These are phyloP conservation scores for Cheilosia variabilis DNA, from an alignment of 2,888 invertebrate genomes.

Conservation along the genomic window DNA sequence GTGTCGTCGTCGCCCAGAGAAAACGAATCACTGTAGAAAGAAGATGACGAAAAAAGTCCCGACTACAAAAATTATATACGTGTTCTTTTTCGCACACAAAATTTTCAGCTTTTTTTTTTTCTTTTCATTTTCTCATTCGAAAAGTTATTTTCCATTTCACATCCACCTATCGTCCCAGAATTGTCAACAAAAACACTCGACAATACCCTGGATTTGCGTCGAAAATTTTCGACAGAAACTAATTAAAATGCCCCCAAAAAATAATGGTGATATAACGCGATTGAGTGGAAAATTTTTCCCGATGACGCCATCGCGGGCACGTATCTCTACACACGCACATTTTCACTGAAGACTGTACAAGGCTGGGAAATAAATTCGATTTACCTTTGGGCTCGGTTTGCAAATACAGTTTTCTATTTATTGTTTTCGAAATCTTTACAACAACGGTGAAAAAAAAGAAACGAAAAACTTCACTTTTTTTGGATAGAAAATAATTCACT, in stretches of 20 bases:
- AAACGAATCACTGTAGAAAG: constrained; percentile 49
- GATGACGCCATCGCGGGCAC: constrained; percentile 61
- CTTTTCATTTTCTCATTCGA: constrained; percentile 59
- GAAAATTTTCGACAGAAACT: constrained; percentile 18
- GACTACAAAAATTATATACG: constrained; percentile 58
- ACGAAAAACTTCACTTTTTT: constrained; percentile 59
- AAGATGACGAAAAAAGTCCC: constrained; percentile 68
- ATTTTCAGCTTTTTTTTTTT: constrained; percentile 48
- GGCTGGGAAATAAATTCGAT: constrained; percentile 2
- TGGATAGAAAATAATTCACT: constrained; percentile 67
- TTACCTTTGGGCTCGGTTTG: constrained; percentile 46
- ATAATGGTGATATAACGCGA: constrained; percentile 57
- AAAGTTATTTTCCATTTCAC: constrained; percentile 70
- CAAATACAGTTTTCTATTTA: not conserved
- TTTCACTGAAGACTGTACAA: not conserved
- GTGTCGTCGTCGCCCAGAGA: constrained; percentile 53
- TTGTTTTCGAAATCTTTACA: constrained; percentile 49
- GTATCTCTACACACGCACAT: constrained; percentile 18
- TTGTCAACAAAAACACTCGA: constrained; percentile 67
- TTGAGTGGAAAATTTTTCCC: constrained; percentile 43
- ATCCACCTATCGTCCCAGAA: constrained; percentile 36
- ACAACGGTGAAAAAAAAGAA: constrained; percentile 47
- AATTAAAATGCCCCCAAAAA: not conserved
- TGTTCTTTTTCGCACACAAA: constrained; percentile 73
- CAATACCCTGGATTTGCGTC: not conserved